Evolutionary conservation across 2,797 vertebrate species (phyloP).

Genomic region (Spizella passerina): DNA sequence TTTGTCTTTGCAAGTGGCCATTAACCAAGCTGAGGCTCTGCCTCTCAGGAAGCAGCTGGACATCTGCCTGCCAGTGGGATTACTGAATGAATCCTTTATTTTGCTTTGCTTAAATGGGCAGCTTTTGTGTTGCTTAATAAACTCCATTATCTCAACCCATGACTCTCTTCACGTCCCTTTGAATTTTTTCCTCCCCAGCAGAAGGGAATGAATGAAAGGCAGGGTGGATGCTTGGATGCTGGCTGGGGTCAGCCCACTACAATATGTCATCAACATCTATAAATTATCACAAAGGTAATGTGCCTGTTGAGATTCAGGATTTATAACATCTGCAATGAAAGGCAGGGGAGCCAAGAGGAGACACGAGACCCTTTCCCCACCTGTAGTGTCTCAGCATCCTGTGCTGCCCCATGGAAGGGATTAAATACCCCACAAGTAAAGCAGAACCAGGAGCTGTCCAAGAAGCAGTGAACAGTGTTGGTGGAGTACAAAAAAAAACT

Average conservation of each 20-base stretch:
- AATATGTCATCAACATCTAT: too few relatives aligned
- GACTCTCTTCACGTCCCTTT: background rate
- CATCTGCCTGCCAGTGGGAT: background rate
- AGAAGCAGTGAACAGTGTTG: background rate
- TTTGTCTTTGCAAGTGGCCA: background rate
- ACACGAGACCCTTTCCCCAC: background rate
- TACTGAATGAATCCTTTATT: background rate
- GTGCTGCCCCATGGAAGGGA: rapidly evolving
- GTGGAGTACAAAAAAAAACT: background rate
- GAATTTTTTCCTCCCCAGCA: background rate
- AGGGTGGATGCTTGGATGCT: background rate
- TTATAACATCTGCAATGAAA: background rate
- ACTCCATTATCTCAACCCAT: background rate
- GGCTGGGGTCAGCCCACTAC: background rate
- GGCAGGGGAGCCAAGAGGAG: background rate
- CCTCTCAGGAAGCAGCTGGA: background rate
- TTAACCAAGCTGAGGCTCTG: background rate
- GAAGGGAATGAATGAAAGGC: background rate
- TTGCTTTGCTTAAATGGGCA: background rate
- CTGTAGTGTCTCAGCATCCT: background rate
- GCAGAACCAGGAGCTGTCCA: background rate
- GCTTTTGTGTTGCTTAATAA: background rate
- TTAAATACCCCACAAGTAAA: too few relatives aligned
- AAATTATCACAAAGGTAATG: background rate
- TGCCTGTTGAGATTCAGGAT: background rate